A percentile compares a stretch with the other conserved stretches of the same genome.
phyloP scores from a whole-genome alignment of 2,888 invertebrate species.

The Andrena bicolor region DNA sequence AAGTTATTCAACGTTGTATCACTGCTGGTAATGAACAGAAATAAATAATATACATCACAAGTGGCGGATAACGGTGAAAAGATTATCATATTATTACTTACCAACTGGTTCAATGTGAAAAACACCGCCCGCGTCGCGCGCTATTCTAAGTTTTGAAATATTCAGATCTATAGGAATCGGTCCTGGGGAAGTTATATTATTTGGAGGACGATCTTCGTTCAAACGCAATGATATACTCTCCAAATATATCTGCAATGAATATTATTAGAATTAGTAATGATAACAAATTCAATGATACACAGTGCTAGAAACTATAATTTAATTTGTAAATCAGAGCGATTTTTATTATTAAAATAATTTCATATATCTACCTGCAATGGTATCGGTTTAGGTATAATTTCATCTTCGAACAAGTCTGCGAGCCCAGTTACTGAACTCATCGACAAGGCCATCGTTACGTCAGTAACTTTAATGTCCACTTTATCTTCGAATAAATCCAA shows the following conservation, averaged over 20 bases:
- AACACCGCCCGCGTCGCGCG: slow-evolving; percentile 91
- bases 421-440: slow-evolving; percentile 94
- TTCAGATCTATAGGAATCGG: slow-evolving; percentile 92
- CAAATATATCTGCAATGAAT: slow-evolving; percentile 88
- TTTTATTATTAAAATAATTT: background rate
- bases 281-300: slow-evolving; percentile 3
- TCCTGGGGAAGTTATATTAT: slow-evolving; percentile 93
- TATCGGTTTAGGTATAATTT: slow-evolving; percentile 92
- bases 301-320: background rate
- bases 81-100: slow-evolving; percentile 64
- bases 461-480: slow-evolving; percentile 88
- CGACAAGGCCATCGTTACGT: slow-evolving; percentile 89
- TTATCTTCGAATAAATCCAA: slow-evolving; percentile 86
- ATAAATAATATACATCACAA: slow-evolving; percentile 67
- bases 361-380: slow-evolving; percentile 89
- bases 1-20: slow-evolving; percentile 28
- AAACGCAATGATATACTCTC: slow-evolving; percentile 92
- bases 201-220: slow-evolving; percentile 93
- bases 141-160: slow-evolving; percentile 90
- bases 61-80: slow-evolving; percentile 72
- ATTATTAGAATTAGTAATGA: slow-evolving; percentile 6
- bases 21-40: slow-evolving; percentile 20
- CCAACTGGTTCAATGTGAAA: slow-evolving; percentile 90
- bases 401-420: slow-evolving; percentile 94
- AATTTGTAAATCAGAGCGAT: background rate